A percentile compares a stretch with the other conserved stretches of the same genome.
phyloP scores from a whole-genome alignment of 1,140 invertebrate species.

The Chlorops oryzae region DNA sequence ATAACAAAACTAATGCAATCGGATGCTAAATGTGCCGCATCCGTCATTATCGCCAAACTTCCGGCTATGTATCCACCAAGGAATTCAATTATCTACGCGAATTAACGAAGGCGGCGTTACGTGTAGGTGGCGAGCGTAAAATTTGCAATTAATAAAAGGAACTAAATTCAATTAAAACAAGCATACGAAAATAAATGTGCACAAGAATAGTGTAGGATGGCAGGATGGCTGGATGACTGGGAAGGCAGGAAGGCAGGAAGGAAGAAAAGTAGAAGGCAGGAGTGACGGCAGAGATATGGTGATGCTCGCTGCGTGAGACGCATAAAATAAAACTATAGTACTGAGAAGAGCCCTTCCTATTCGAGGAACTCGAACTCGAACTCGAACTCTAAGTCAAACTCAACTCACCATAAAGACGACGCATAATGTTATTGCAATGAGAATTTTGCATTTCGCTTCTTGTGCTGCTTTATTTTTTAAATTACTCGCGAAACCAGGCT shows the following conservation, averaged over 20 bases:
- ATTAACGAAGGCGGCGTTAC: constrained; percentile 6
- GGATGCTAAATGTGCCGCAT: constrained; percentile 77
- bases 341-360: background rate
- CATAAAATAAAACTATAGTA: too few relatives aligned
- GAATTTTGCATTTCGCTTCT: constrained; percentile 54
- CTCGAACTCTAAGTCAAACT: background rate
- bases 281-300: too few relatives aligned
- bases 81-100: constrained; percentile 58
- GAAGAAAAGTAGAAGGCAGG: too few relatives aligned
- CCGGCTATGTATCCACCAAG: constrained; percentile 72
- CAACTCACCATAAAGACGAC: constrained; percentile 60
- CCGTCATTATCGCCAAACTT: constrained; percentile 76
- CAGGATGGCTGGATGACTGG: too few relatives aligned
- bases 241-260: too few relatives aligned
- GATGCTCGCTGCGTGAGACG: too few relatives aligned
- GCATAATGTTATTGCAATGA: constrained; percentile 56
- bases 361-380: background rate
- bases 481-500: constrained; percentile 32
- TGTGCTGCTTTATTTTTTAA: constrained; percentile 50
- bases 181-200: background rate
- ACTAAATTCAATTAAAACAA: constrained; percentile 32
- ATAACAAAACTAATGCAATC: constrained; percentile 78
- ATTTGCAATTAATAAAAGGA: background rate
- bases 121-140: background rate
- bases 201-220: too few relatives aligned